Evolutionary conservation across 2,113 vertebrate species (phyloP).

Genomic region (Nettapus auritus): DNA sequence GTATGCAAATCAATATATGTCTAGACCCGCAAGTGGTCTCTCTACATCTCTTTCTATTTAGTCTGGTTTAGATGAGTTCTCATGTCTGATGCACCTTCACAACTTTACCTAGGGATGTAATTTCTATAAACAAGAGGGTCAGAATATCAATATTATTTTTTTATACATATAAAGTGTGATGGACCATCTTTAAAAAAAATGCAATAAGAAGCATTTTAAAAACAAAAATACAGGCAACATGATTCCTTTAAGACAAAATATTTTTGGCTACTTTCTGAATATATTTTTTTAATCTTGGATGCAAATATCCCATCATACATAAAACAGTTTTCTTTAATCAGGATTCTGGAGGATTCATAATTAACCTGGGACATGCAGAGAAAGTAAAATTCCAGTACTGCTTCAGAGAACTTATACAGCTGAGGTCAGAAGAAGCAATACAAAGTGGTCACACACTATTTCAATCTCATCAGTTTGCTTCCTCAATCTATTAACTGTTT

Average conservation of each 20-base stretch:
- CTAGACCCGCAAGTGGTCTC: background rate
- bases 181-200: background rate
- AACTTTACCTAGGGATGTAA: background rate
- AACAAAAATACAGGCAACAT: background rate
- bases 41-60: background rate
- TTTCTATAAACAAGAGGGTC: background rate
- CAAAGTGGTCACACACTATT: background rate
- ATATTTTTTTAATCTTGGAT: background rate
- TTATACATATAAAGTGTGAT: background rate
- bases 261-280: background rate
- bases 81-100: background rate
- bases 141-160: background rate
- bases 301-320: background rate
- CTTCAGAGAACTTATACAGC: background rate
- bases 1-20: background rate
- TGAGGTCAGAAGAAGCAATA: background rate
- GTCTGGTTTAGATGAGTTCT: background rate
- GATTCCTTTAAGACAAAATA: background rate
- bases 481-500: conserved; percentile 4
- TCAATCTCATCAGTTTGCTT: background rate
- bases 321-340: background rate
- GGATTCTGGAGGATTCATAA: background rate
- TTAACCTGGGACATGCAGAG: background rate
- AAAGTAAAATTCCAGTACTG: background rate
- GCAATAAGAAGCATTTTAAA: background rate